These are phyloP conservation scores for Emydoidea blandingii DNA, from an alignment of 2,797 vertebrate genomes.

Conservation along the genomic window DNA sequence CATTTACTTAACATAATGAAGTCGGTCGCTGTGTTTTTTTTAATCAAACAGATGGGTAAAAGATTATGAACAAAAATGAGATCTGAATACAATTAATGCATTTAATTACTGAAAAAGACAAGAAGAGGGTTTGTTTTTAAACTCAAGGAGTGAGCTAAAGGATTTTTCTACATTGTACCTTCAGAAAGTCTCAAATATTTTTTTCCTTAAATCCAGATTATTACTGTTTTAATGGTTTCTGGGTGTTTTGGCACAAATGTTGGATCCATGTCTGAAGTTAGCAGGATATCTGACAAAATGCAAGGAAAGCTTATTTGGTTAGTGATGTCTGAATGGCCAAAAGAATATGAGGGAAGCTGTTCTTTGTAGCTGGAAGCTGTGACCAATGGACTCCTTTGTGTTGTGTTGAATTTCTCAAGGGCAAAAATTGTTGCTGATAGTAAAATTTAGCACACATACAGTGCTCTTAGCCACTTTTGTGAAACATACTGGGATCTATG, in stretches of 20 bases:
- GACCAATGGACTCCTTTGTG: neutral
- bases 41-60: conserved; percentile 71
- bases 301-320: rapidly evolving
- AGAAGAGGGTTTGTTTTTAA: conserved; percentile 56
- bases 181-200: neutral
- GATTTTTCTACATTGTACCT: neutral
- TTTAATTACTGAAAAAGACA: conserved; percentile 57
- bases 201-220: rapidly evolving
- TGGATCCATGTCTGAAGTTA: neutral
- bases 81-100: conserved; percentile 46
- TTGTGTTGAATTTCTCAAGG: neutral
- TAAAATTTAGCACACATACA: neutral
- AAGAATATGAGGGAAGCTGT: neutral
- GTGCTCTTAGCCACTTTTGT: neutral
- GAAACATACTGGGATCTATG: neutral
- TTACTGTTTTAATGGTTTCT: neutral
- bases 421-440: neutral
- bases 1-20: conserved; percentile 58
- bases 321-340: rapidly evolving
- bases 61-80: conserved; percentile 53
- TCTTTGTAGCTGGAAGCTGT: neutral
- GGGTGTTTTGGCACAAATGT: neutral
- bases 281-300: rapidly evolving
- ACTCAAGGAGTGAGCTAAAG: conserved; percentile 1
- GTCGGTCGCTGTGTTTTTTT: conserved; percentile 56